Evolutionary conservation across 1,140 invertebrate genomes (phyloP).

Genomic region (Magallana gigas): DNA sequence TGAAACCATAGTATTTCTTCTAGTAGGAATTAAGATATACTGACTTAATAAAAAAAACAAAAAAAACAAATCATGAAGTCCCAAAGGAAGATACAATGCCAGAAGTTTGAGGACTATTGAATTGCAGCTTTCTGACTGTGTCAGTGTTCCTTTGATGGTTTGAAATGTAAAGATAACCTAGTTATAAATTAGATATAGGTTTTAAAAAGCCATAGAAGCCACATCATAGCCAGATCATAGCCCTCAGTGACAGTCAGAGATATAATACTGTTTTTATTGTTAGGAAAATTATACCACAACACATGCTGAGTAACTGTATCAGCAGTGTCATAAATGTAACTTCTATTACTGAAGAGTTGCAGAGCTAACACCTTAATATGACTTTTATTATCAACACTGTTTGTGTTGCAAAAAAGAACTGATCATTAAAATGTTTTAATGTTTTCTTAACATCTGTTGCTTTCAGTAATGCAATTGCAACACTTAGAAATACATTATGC

Average conservation of each 20-base stretch:
- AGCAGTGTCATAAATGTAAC: slow-evolving; percentile 19
- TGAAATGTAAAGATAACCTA: no score
- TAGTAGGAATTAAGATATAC: no score
- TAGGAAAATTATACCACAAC: background rate
- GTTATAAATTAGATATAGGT: no score
- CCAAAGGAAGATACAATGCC: background rate
- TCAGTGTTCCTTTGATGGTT: background rate
- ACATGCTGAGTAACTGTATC: slow-evolving; percentile 20
- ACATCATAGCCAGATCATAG: no score
- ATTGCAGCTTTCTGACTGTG: background rate
- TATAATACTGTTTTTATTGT: background rate
- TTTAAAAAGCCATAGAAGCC: no score
- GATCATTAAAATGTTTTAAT: slow-evolving; percentile 1
- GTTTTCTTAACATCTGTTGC: slow-evolving; percentile 21
- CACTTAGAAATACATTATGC: background rate
- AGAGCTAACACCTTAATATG: slow-evolving; percentile 12
- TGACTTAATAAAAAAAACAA: no score
- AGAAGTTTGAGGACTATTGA: background rate
- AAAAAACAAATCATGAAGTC: no score
- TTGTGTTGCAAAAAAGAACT: slow-evolving; percentile 9
- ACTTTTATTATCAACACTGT: slow-evolving; percentile 30
- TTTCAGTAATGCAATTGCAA: background rate
- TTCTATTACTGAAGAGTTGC: slow-evolving; percentile 24
- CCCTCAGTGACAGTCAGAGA: no score
- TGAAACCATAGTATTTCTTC: no score